These are phyloP conservation scores for Columba janthina DNA, from an alignment of 2,113 vertebrate species.

Conservation along the genomic window DNA sequence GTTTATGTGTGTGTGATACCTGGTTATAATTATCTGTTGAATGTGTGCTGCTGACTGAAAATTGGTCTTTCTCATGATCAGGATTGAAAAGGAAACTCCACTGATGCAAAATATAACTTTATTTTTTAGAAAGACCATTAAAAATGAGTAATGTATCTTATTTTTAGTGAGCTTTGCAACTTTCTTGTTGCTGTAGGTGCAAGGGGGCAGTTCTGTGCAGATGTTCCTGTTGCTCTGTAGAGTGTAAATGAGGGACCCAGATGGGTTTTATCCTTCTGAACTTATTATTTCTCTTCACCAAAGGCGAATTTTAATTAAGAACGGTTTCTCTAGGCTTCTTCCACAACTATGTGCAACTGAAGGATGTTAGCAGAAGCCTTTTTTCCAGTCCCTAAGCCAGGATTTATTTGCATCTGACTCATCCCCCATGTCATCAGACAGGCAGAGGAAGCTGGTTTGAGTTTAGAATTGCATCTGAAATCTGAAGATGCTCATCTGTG, in stretches of 20 bases:
- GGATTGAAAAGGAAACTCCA: not conserved
- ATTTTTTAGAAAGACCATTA: not conserved
- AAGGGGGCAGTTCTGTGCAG: not conserved
- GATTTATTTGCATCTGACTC: not conserved
- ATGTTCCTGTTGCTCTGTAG: not conserved
- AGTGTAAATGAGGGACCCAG: not conserved
- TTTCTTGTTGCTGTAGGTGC: not conserved
- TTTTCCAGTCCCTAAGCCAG: not conserved
- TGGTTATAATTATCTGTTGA: not conserved
- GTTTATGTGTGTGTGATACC: not conserved
- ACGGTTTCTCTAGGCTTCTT: not conserved
- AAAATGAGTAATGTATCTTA: not conserved
- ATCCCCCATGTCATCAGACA: not conserved
- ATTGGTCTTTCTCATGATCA: rapidly evolving
- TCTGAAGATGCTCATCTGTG: not conserved
- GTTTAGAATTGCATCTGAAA: not conserved
- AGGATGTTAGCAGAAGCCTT: not conserved
- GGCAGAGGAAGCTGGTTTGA: not conserved
- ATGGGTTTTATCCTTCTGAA: not conserved
- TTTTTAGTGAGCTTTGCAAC: not conserved
- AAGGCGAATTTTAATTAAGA: not conserved
- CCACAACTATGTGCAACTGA: not conserved
- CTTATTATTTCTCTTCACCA: not conserved
- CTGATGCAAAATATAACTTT: not conserved
- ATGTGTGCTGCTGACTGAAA: not conserved